Base-by-base conservation (phyloP, 1,140 invertebrate genomes). In the Magallana gigas region DNA sequence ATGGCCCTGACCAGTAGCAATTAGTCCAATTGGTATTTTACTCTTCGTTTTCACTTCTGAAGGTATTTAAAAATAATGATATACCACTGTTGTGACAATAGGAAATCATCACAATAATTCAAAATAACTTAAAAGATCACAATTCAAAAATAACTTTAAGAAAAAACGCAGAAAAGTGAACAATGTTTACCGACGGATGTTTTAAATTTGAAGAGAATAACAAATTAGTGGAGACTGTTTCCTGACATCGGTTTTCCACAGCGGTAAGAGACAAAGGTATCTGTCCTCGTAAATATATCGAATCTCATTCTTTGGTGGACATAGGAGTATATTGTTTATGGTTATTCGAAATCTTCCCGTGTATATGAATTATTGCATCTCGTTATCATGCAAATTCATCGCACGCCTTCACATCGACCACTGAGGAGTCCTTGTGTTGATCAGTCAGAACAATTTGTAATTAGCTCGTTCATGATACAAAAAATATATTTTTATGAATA, bases 1-100 rank as follows among this genome's bases (percentile, higher is more conserved):
- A 76, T 76, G 68, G 68, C 68, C 29, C 23, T 76, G 68, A 29
- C 68, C 68, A 76, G 68, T 76, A 18, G 23, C 36, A 76, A 76
- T 76, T 29, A 76, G 18, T 36, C 8, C 68, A 18, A 64, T 18
- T 18, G 12, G 7, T 5, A n/a, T 64, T 64, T 64, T 64, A 29
- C 29, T 71, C 64, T 29, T 6, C 64, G 6, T 29, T 71, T 71
- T 71, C 9, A 23, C 18, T 7, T 23, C 14, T 12, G 5, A 23
- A 80, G 71, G 23, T 80, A 18, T 80, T 16, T 80, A 18, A 12
- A 12, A 64, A 64, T 64, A 48, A 48, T 48, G 36, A 48, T 48
- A 48, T 48, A 48, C 36, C 36, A 48, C 5, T 48, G 36, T 48
- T 48, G 36, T 48, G 36, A 48, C 36, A 48, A 48, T 48, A 48